Conservation (phyloP, 2,888 invertebrate species). For the Scaptomyza tumidula region DNA sequence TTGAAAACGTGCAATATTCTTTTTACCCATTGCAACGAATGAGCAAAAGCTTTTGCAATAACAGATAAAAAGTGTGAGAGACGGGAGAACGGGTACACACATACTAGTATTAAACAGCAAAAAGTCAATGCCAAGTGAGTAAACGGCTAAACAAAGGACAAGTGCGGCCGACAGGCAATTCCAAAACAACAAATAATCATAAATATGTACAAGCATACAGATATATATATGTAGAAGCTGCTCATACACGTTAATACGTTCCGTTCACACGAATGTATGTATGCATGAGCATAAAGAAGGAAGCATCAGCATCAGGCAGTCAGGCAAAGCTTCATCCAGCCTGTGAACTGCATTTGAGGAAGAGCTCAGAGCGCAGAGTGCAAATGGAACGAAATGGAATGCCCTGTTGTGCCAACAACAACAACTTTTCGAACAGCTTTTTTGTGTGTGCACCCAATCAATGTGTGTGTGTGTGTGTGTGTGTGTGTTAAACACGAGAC, state of each 20-base stretch:
- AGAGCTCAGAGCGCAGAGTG: conserved; percentile 33
- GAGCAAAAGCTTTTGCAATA: conserved; percentile 49
- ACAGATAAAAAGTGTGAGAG: conserved; percentile 10
- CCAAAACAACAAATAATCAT: conserved; percentile 45
- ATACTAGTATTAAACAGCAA: neutral
- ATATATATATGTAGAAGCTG: conserved; percentile 6
- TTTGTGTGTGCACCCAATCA: conserved; percentile 40
- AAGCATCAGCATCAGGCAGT: too few species aligned
- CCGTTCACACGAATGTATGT: conserved; percentile 2
- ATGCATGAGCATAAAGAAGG: conserved; percentile 12
- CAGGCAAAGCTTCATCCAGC: conserved; percentile 46
- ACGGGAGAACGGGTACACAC: neutral
- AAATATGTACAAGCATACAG: conserved; percentile 12
- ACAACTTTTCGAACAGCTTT: conserved; percentile 71
- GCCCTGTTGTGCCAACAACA: conserved; percentile 43
- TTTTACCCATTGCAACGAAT: conserved; percentile 4
- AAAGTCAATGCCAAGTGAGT: conserved; percentile 37
- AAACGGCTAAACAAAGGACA: conserved; percentile 53
- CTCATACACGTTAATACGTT: conserved; percentile 11
- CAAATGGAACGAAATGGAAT: conserved; percentile 58
- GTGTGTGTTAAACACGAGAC: conserved; percentile 12
- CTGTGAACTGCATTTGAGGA: conserved; percentile 22
- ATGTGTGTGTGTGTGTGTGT: too few species aligned
- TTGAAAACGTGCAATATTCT: conserved; percentile 50
- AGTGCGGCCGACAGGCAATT: conserved; percentile 37